phyloP scores from a whole-genome alignment of 2,797 vertebrate species.

The Tokudaia tokunoshimensis region DNA sequence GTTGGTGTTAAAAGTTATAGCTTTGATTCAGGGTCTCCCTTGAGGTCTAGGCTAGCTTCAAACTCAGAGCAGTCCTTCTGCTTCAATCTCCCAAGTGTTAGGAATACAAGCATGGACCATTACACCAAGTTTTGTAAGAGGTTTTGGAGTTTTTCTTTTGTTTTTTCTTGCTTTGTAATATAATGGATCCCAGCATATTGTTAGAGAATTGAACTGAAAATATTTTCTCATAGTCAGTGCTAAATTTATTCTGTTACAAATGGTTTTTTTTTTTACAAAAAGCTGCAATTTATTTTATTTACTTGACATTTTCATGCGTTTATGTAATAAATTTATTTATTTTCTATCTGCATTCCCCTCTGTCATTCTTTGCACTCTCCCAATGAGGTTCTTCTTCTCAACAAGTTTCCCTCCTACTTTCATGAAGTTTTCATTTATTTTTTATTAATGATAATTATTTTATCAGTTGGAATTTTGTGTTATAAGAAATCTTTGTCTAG shows the following conservation, averaged over 20 bases:
- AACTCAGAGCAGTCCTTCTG: background rate
- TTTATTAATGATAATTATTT: constrained; percentile 18
- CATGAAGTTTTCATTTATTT: background rate
- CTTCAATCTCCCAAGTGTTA: background rate
- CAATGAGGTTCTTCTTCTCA: background rate
- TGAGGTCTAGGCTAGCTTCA: background rate
- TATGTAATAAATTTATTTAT: background rate
- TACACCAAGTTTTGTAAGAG: background rate
- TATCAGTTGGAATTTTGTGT: background rate
- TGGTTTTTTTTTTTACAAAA: background rate
- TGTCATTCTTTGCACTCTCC: background rate
- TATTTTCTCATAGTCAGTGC: background rate
- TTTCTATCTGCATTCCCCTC: background rate
- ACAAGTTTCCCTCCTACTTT: background rate
- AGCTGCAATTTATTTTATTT: background rate
- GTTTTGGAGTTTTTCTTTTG: background rate
- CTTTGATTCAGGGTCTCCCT: background rate
- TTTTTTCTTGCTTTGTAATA: background rate
- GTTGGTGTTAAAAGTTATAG: background rate
- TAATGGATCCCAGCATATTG: background rate
- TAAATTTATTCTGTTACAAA: constrained; percentile 15
- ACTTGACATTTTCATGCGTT: background rate
- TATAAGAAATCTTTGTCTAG: background rate
- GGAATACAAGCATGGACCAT: background rate
- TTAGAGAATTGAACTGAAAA: background rate